Evolutionary conservation across 37 sponge, comb jelly and placozoan species (phyloP).

Genomic region (Ephydatia muelleri): DNA sequence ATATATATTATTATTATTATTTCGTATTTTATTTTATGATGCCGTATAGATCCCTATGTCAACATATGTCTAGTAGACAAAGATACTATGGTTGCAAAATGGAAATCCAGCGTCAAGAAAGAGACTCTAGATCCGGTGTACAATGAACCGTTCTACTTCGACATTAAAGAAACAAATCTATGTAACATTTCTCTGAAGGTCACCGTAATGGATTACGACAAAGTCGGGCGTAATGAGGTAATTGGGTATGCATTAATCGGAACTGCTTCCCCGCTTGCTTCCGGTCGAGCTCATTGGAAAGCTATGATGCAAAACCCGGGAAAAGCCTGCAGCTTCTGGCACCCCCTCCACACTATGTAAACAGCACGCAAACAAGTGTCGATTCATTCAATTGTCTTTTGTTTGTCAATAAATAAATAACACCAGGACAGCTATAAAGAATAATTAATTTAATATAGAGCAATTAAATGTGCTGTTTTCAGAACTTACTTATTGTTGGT

Average conservation of each 20-base stretch:
- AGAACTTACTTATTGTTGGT: too few relatives aligned
- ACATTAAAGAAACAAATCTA: conserved; percentile 28
- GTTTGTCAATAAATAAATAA: too few relatives aligned
- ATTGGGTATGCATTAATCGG: conserved; percentile 43
- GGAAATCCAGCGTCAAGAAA: conserved; percentile 61
- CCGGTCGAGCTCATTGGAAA: conserved; percentile 47
- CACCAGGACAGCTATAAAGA: too few relatives aligned
- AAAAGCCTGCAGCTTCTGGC: too few relatives aligned
- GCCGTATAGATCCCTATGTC: conserved; percentile 70
- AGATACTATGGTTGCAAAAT: conserved; percentile 37
- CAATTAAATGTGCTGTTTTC: too few relatives aligned
- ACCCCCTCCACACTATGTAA: too few relatives aligned
- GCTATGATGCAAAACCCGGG: conserved; percentile 25
- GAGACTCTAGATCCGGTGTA: conserved; percentile 60
- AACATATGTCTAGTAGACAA: conserved; percentile 48
- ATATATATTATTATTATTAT: too few relatives aligned
- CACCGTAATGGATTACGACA: conserved; percentile 57
- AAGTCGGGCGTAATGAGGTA: conserved; percentile 39
- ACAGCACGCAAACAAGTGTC: too few relatives aligned
- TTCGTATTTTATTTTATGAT: too few relatives aligned
- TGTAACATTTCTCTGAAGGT: conserved; percentile 18
- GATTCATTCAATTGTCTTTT: too few relatives aligned
- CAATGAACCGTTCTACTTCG: conserved; percentile 75
- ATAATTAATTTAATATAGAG: too few relatives aligned
- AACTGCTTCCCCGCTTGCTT: neutral